These are phyloP conservation scores for Intellagama lesueurii DNA, from an alignment of 2,797 vertebrate species.

Conservation along the genomic window DNA sequence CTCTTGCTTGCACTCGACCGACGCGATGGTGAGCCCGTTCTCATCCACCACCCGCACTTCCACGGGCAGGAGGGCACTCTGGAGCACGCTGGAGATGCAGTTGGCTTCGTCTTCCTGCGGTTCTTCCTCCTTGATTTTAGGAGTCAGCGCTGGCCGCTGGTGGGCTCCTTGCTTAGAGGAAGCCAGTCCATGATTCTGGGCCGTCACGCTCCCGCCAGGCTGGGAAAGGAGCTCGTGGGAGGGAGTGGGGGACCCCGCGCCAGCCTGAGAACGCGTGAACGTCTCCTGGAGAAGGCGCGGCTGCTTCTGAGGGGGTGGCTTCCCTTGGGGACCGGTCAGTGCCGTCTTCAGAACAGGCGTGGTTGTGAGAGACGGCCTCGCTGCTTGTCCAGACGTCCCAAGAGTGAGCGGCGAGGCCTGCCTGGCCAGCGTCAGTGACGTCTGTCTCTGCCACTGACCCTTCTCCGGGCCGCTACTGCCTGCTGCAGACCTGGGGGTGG, in stretches of 20 bases:
- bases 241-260: background rate
- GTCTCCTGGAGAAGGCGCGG: slow-evolving; percentile 13
- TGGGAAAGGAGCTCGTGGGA: background rate
- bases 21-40: background rate
- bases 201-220: background rate
- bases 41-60: slow-evolving; percentile 17
- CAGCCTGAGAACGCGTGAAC: background rate
- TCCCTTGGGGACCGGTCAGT: background rate
- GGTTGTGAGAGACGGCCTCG: background rate
- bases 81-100: background rate
- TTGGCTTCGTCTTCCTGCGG: background rate
- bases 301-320: slow-evolving; percentile 18
- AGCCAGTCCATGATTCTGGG: background rate
- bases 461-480: background rate
- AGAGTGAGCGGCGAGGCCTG: background rate
- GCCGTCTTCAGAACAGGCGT: background rate
- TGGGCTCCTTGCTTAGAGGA: background rate
- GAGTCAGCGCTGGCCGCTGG: background rate
- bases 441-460: background rate
- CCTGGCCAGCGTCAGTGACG: background rate
- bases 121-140: slow-evolving; percentile 13
- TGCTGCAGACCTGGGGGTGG: background rate
- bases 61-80: background rate
- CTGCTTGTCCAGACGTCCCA: background rate
- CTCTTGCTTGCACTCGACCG: background rate